Percentiles rank a stretch among this genome's conserved stretches.
Evolutionary conservation across 2,797 vertebrate genomes (phyloP).

Genomic region (Ibycter americanus): DNA sequence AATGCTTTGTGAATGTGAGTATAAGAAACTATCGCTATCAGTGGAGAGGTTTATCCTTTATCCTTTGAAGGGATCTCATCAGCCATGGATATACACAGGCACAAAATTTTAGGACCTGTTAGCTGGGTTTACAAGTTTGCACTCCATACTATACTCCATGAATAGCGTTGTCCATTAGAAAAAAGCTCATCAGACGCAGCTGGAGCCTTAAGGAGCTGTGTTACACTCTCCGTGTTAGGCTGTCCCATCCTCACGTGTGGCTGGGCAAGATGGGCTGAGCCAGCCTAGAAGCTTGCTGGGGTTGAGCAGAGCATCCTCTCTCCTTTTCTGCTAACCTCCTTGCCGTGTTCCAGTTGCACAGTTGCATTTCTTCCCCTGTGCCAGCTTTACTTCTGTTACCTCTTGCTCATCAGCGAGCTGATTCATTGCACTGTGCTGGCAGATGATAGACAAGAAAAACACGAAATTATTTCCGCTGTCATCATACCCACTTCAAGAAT

Average conservation of each 20-base stretch:
- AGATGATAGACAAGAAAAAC: background rate
- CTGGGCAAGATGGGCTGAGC: background rate
- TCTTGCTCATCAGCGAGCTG: background rate
- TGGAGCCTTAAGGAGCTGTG: background rate
- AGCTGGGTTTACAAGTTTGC: background rate
- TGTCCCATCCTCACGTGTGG: background rate
- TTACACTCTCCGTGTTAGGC: background rate
- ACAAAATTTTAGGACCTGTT: background rate
- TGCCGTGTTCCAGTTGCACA: background rate
- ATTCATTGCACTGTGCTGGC: background rate
- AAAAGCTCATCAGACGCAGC: background rate
- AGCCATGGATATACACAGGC: background rate
- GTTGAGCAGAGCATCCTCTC: background rate
- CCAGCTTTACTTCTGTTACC: background rate
- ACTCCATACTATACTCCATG: background rate
- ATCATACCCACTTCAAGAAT: background rate
- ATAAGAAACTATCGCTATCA: background rate
- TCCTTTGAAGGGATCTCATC: background rate
- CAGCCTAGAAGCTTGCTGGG: background rate
- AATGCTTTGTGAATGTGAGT: background rate
- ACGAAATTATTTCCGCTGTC: background rate
- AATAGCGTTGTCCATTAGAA: background rate
- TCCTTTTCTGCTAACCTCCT: background rate
- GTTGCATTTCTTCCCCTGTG: background rate
- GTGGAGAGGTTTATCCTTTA: background rate